Base-by-base conservation (phyloP, 1,140 invertebrate genomes). In the Musca domestica region DNA sequence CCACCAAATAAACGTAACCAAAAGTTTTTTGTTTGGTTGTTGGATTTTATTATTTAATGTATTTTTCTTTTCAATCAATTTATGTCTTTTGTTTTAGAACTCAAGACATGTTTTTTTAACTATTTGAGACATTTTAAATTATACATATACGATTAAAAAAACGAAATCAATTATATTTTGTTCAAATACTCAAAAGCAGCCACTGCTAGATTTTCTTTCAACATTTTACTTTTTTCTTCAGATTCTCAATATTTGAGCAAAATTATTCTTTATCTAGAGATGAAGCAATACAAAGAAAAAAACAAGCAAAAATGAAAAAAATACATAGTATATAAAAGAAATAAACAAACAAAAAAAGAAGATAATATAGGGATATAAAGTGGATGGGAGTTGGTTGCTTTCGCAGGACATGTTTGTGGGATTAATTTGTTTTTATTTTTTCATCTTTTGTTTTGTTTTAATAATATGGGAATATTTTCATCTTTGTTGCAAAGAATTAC, bases 401-500 rank as follows among this genome's bases (percentile, higher is more conserved):
- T 30, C 9, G 34, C 5, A 12, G 34, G 34, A 41, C 10, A 41
- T 41, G 34, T 41, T 41, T 41, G 34, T 7, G 34, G 34, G 34
- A 41, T 41, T 9, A 10, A 41, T 41, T 52, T 52, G 56, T 61
- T 61, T 17, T 52, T 52, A 22, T 61, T 61, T 17, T 61, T 61
- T 17, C 25, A 22, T 34, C 25, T 61, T 23, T 61, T 61, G 56
- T 61, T 61, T 23, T 61, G 17, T 61, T 30, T 61, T 25, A 6
- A 3, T 25, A 20, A 19, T 61, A 6, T n/a, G 56, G 56, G 34
- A 34, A 34, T 61, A 61, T 61, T 61, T 25, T 61, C 25, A 17
- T 66, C 51, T 54, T 66, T 41, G 48, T 66, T 66, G 47, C 51
- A 51, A 61, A 61, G 56, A 61, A 61, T 41, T 61, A 61, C 14